These are phyloP conservation scores for Myotis daubentonii DNA, from an alignment of 2,797 vertebrate species.

Conservation along the genomic window DNA sequence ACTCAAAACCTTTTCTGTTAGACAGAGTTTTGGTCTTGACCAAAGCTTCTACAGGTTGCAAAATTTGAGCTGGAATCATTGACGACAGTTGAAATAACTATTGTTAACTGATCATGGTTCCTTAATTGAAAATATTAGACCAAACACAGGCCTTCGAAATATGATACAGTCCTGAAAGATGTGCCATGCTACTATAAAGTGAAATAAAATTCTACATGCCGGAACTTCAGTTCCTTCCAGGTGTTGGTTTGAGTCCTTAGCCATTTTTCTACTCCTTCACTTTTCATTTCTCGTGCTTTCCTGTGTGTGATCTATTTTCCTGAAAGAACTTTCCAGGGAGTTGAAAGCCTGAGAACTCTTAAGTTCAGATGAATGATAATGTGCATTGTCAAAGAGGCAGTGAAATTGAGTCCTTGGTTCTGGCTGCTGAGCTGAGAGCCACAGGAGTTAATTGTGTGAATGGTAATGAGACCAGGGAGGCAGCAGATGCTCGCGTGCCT, in stretches of 20 bases:
- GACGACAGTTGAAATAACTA: not conserved
- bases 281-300: slow-evolving; percentile 40
- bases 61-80: not conserved
- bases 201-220: not conserved
- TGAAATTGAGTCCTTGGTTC: slow-evolving; percentile 81
- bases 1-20: not conserved
- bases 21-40: not conserved
- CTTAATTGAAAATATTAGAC: not conserved
- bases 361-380: slow-evolving; percentile 83
- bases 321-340: slow-evolving; percentile 46
- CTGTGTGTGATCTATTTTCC: slow-evolving; percentile 58
- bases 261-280: slow-evolving; percentile 51
- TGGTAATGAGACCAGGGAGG: slow-evolving; percentile 92
- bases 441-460: slow-evolving; percentile 92
- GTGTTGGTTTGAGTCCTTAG: not conserved
- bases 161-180: not conserved
- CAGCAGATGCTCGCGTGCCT: slow-evolving; percentile 98
- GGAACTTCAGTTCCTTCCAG: not conserved
- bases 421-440: slow-evolving; percentile 84
- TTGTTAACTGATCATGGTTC: not conserved
- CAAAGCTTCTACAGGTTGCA: not conserved
- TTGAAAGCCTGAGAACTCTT: slow-evolving; percentile 70
- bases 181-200: not conserved
- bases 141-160: not conserved
- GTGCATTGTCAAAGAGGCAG: slow-evolving; percentile 82